A percentile compares a stretch with the other conserved stretches of the same genome.
Conservation (phyloP, 2,113 vertebrate species). For the Aegithalos caudatus region DNA sequence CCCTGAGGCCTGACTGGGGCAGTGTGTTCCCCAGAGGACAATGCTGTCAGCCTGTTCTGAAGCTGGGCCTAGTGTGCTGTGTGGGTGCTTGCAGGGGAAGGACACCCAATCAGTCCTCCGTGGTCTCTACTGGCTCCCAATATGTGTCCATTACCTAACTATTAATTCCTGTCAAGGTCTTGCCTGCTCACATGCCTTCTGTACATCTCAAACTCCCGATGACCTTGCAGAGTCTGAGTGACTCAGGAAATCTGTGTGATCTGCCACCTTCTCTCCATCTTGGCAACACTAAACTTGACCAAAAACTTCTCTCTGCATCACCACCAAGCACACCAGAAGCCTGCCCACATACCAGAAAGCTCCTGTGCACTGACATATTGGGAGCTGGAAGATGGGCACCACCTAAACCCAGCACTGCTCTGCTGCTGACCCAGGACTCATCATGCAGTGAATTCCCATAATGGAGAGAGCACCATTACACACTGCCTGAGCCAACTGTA, state of each 20-base stretch:
- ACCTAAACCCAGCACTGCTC: neutral
- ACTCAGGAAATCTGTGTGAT: rapidly evolving
- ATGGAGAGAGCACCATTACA: neutral
- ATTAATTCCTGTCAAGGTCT: neutral
- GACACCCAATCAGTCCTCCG: neutral
- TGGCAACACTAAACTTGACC: neutral
- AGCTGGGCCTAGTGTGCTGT: rapidly evolving
- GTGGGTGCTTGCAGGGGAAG: neutral
- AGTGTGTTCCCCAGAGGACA: neutral
- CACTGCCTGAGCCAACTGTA: rapidly evolving
- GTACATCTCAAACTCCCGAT: neutral
- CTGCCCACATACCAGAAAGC: neutral
- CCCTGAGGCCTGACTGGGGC: neutral
- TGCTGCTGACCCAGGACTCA: neutral
- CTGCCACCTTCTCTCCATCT: neutral
- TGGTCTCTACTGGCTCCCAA: neutral
- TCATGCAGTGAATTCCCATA: rapidly evolving
- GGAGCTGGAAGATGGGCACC: neutral
- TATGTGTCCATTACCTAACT: too few species aligned
- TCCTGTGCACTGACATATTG: neutral
- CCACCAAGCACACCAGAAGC: neutral
- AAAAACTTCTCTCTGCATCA: neutral
- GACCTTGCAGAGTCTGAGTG: neutral
- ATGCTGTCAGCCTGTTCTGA: neutral
- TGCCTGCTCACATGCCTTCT: neutral